phyloP scores from a whole-genome alignment of 2,888 invertebrate species.

The Drosophila barbarae region DNA sequence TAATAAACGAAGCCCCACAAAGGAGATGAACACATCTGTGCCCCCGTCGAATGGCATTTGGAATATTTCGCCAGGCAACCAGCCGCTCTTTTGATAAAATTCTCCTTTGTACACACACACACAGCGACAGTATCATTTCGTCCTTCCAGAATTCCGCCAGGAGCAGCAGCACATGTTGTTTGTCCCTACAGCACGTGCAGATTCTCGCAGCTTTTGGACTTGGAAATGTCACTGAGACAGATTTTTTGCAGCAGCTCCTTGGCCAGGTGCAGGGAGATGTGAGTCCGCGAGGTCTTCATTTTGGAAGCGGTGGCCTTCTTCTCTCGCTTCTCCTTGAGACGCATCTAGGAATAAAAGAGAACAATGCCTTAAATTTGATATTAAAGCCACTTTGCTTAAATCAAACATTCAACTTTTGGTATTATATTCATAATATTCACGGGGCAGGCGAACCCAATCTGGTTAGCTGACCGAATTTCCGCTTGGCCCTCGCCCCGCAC shows the following conservation, averaged over 20 bases:
- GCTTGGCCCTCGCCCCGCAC: constrained; percentile 23
- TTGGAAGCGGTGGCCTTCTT: constrained; percentile 86
- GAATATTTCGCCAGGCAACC: constrained; percentile 81
- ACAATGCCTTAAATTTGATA: not conserved
- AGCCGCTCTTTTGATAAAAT: constrained; percentile 35
- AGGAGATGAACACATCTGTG: constrained; percentile 18
- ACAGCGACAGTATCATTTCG: constrained; percentile 21
- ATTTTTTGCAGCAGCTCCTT: constrained; percentile 91
- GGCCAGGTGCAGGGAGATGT: constrained; percentile 89
- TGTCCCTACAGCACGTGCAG: constrained; percentile 86
- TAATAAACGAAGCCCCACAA: constrained; percentile 24
- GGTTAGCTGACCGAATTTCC: constrained; percentile 35
- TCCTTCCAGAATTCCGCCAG: constrained; percentile 11
- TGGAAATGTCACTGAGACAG: constrained; percentile 90
- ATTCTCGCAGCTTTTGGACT: constrained; percentile 93
- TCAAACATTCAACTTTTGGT: not conserved
- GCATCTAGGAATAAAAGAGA: constrained; percentile 80
- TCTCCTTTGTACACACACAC: constrained; percentile 28
- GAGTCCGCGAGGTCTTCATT: constrained; percentile 89
- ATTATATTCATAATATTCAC: constrained; percentile 4
- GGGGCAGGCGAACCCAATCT: constrained; percentile 2
- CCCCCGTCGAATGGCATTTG: constrained; percentile 82
- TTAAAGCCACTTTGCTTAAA: not conserved
- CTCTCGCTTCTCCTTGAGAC: constrained; percentile 87
- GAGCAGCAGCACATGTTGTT: constrained; percentile 5